Base-by-base conservation (phyloP, 2,888 invertebrate genomes). In the Exocentrus adspersus region DNA sequence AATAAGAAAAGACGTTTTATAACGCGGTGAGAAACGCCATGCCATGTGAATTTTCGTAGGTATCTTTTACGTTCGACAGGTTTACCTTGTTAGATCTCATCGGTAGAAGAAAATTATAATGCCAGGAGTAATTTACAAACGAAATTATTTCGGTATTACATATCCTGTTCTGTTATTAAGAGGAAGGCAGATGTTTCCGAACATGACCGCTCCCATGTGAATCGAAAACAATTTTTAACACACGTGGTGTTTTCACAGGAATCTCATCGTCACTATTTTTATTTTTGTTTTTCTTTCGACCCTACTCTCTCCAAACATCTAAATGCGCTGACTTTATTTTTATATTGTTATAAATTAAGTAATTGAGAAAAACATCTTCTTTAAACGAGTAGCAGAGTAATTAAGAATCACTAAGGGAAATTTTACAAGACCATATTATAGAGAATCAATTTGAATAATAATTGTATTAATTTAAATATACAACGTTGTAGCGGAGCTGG, bases 371-470 rank as follows among this genome's bases (percentile, higher is more conserved):
- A 30, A 32, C 32, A 17, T 56, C 10, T 17, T 56, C 43, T 19
- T 30, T 41, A 32, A 28, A 30, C 16, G 20, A 17, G 46, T 19
- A 46, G 32, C 45, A 19, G 32, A 43, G 14, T 42, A 17, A 56
- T 56, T 45, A 46, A 20, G 45, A 57, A 32, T 19, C 46, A 46
- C 19, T 19, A 9, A 42, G 46, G 57, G 17, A 46, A 57, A 28
- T 57, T 46, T 45, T 57, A 57, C 30, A 46, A 46, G 43, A 46
- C 32, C 37, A 16, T 57, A 57, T 46, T 45, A 57, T 46, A 46
- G 45, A 46, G 57, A 57, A 42, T 73, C 74, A 76, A 77, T 76
- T 76, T 76, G 72, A 77, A 75, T 75, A 73, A 75, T 75, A 75
- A 76, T 76, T 71, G 75, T 75, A 73, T 77, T 71, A 76, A 67